Base-by-base conservation (phyloP, 2,797 vertebrate species). In the Micromesistius poutassou region DNA sequence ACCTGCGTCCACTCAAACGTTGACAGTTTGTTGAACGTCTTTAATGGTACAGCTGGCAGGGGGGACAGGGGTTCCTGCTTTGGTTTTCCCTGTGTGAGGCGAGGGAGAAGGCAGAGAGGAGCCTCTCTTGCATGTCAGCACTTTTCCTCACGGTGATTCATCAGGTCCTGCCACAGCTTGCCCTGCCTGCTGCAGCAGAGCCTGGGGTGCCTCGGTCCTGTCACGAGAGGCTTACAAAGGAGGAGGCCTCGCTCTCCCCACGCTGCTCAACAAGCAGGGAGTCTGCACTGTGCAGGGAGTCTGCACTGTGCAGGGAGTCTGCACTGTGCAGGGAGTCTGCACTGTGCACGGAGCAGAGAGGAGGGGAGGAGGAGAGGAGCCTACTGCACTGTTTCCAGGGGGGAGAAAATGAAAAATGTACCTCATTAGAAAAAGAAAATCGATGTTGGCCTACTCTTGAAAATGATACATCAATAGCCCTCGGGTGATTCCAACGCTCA, bases 131-230 rank as follows among this genome's bases (percentile, higher is more conserved):
- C 55, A 62, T 62, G 55, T 93, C 91, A 93, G 93, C 91, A 81
- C 77, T 90, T 92, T 91, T 86, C 89, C 76, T 81, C n/a, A 4
- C 81, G 83, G 78, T 84, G 87, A 88, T 89, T 92, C 89, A 91
- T 91, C 83, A 80, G 73, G 73, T 90, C 87, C 82, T 88, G 90
- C 90, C 84, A 82, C 79, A 84, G 87, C 89, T 87, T 86, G 89
- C 89, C 86, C 79, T 86, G 75, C 83, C 84, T 42, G 25, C 62
- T 42, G 40, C 40, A 42, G 76, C 81, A 85, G 79, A 22, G 86
- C 90, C 89, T 66, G 82, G 84, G 87, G 88, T 81, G 84, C 82
- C 38, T 25, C 22, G 71, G 85, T 82, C 74, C 86, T 88, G 87
- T 91, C 87, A 90, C 80, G 83, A 86, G 78, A 88, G 79, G 80